Percentiles rank a stretch among this genome's conserved stretches.
These are phyloP conservation scores for Lepidostoma basale DNA, from an alignment of 1,140 invertebrate genomes.

Conservation along the genomic window DNA sequence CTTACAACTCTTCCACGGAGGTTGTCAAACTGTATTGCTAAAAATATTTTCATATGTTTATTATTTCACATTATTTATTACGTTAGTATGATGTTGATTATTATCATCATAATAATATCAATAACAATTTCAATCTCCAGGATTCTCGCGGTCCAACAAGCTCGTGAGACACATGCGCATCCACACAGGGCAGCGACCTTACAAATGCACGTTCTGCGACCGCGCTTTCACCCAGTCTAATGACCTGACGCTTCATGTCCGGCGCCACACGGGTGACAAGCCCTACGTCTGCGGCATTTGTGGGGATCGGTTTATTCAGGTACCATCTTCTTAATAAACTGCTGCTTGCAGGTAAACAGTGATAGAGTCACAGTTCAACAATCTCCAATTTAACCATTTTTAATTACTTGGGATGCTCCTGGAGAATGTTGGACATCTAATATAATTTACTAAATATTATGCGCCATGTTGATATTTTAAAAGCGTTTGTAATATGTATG, in stretches of 20 bases:
- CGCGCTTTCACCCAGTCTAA: constrained; percentile 66
- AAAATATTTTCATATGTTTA: neutral
- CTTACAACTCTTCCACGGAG: too few species aligned
- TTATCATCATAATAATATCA: too few species aligned
- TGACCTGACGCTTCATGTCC: constrained; percentile 62
- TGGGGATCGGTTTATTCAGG: constrained; percentile 54
- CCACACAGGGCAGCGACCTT: constrained; percentile 64
- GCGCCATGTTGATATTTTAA: too few species aligned
- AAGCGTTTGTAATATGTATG: too few species aligned
- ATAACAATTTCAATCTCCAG: constrained; percentile 61
- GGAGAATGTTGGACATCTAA: too few species aligned
- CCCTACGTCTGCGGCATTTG: constrained; percentile 61
- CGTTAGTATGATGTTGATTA: too few species aligned
- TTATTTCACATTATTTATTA: too few species aligned
- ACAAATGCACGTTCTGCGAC: constrained; percentile 65
- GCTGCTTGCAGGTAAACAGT: neutral
- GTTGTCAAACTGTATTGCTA: neutral
- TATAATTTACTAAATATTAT: too few species aligned
- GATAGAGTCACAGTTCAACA: neutral
- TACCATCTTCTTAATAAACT: neutral
- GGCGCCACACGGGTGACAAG: constrained; percentile 63
- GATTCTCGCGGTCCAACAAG: constrained; percentile 65
- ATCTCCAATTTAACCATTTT: neutral
- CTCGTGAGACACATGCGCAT: constrained; percentile 66
- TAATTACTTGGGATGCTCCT: too few species aligned